Evolutionary conservation across 2,113 vertebrate genomes (phyloP).

Genomic region (Zonotrichia leucophrys): DNA sequence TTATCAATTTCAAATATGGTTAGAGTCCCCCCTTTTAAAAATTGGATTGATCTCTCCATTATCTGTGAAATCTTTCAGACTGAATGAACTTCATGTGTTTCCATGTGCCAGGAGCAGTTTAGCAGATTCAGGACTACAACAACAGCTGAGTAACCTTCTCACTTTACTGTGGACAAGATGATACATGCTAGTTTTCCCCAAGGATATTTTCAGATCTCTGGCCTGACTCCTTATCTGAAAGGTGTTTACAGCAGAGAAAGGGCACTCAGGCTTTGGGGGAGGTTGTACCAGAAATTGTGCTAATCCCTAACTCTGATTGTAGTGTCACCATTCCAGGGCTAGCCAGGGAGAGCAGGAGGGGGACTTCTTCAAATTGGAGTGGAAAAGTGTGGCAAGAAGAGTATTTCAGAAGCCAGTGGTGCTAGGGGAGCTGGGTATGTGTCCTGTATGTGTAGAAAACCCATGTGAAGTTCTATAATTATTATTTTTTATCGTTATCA

Average conservation of each 20-base stretch:
- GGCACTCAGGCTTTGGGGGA: neutral
- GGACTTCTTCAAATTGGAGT: neutral
- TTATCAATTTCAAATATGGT: neutral
- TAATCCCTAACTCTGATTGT: neutral
- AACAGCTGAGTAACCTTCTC: slow-evolving; percentile 42
- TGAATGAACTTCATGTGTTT: neutral
- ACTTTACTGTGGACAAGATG: neutral
- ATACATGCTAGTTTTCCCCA: neutral
- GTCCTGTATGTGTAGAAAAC: neutral
- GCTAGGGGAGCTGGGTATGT: neutral
- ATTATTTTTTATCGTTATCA: neutral
- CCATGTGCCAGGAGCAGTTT: neutral
- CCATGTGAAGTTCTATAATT: neutral
- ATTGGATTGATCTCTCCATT: neutral
- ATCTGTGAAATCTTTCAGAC: slow-evolving; percentile 27
- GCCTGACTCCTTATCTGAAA: neutral
- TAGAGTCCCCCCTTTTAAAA: neutral
- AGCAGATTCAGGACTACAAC: neutral
- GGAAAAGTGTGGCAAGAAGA: neutral
- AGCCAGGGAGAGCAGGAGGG: neutral
- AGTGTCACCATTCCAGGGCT: neutral
- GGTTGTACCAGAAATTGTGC: neutral
- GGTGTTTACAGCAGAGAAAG: neutral
- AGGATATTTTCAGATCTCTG: neutral
- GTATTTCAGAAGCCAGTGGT: neutral